These are phyloP conservation scores for Gadopsis bispinosus DNA, from an alignment of 2,797 vertebrate species.

Conservation along the genomic window DNA sequence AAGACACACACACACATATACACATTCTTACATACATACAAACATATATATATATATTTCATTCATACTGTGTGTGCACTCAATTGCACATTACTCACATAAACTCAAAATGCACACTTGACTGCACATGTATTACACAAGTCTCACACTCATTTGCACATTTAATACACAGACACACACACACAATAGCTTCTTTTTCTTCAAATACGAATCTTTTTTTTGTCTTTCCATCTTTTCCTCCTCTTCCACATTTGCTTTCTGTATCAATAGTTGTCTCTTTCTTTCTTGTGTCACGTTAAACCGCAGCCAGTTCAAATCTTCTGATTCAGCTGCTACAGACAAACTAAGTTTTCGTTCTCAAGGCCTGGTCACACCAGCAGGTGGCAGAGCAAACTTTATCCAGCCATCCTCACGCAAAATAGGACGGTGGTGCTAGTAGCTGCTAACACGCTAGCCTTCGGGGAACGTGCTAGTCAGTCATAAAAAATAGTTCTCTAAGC, in stretches of 20 bases:
- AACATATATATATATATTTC: not conserved
- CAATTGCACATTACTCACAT: slow-evolving; percentile 36
- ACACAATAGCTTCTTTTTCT: slow-evolving; percentile 10
- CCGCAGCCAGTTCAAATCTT: slow-evolving; percentile 1
- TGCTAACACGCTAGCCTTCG: no score
- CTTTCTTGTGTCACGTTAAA: slow-evolving; percentile 12
- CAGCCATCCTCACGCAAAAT: no score
- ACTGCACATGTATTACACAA: slow-evolving; percentile 36
- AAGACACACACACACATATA: slow-evolving; percentile 4
- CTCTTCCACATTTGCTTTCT: not conserved
- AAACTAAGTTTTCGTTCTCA: no score
- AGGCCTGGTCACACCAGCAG: no score
- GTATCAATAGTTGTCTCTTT: not conserved
- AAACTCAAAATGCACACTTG: slow-evolving; percentile 22
- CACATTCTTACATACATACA: slow-evolving; percentile 4
- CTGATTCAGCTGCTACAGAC: not conserved
- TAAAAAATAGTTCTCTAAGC: no score
- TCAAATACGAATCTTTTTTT: slow-evolving; percentile 1
- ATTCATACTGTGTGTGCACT: slow-evolving; percentile 27
- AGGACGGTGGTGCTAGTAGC: no score
- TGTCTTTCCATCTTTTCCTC: not conserved
- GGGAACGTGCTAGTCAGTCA: no score
- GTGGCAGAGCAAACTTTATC: no score
- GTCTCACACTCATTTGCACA: slow-evolving; percentile 43
- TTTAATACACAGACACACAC: slow-evolving; percentile 1